Evolutionary conservation across 2,888 invertebrate species (phyloP).

Genomic region (Auanema freiburgensis): DNA sequence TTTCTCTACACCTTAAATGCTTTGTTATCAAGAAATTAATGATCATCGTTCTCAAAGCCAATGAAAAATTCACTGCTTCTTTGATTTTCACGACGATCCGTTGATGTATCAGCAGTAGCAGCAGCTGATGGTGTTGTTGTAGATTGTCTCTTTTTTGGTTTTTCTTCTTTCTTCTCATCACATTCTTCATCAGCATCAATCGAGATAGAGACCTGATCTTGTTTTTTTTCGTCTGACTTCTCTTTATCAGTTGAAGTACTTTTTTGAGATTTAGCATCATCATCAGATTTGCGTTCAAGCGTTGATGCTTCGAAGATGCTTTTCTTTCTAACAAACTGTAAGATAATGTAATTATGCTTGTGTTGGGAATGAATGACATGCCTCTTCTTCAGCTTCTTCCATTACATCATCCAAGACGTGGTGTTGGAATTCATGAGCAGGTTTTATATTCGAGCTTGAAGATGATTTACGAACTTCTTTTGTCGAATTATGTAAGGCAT

Average conservation of each 20-base stretch:
- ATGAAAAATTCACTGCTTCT: constrained; percentile 10
- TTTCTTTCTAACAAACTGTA: constrained; percentile 2
- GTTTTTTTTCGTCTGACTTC: background rate
- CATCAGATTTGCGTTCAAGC: background rate
- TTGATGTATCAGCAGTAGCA: background rate
- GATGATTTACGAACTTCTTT: constrained; percentile 18
- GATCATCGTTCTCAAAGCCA: background rate
- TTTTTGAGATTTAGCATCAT: background rate
- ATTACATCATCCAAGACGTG: constrained; percentile 42
- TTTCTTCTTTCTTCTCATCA: background rate
- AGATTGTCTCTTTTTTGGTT: background rate
- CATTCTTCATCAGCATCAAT: constrained; percentile 9
- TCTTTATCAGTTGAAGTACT: background rate
- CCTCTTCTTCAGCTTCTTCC: constrained; percentile 35
- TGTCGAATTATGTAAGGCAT: background rate
- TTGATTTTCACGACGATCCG: background rate
- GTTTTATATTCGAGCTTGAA: constrained; percentile 21
- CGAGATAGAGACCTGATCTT: background rate
- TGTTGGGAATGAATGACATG: background rate
- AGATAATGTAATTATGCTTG: background rate
- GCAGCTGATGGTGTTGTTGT: too few relatives aligned
- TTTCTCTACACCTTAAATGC: too few relatives aligned
- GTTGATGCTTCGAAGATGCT: background rate
- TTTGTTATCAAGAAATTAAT: too few relatives aligned
- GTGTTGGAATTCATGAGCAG: constrained; percentile 33